A percentile compares a stretch with the other conserved stretches of the same genome.
Conservation (phyloP, 92 coral and sea anemone genomes). For the Umimayanthus chanpuru region DNA sequence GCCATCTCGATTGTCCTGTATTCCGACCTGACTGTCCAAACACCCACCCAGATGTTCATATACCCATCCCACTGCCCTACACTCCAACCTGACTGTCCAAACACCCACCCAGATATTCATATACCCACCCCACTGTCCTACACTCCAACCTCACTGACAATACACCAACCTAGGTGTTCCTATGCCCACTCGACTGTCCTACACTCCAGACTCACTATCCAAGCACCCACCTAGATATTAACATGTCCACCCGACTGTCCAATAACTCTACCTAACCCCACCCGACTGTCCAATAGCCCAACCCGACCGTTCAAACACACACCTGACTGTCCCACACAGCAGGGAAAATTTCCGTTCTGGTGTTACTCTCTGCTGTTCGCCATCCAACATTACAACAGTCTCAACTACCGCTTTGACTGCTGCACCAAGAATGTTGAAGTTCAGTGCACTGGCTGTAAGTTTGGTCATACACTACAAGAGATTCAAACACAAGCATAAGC, state of each 20-base stretch:
- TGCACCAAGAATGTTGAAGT: constrained; percentile 85
- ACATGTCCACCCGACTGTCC: neutral
- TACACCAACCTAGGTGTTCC: too few species aligned
- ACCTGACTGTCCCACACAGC: constrained; percentile 91
- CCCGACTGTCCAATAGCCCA: neutral
- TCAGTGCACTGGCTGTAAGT: constrained; percentile 88
- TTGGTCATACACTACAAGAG: constrained; percentile 75
- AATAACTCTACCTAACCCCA: neutral
- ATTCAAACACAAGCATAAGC: neutral
- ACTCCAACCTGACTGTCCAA: neutral
- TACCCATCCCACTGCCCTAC: neutral
- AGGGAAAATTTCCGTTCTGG: constrained; percentile 81
- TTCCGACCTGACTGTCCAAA: neutral
- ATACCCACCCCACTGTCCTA: neutral
- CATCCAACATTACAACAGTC: constrained; percentile 67
- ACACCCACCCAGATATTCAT: neutral
- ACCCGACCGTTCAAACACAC: neutral
- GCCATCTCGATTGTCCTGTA: neutral
- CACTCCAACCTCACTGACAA: neutral
- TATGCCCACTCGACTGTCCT: neutral
- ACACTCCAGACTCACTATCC: neutral
- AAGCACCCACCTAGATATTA: neutral
- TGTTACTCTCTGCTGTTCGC: constrained; percentile 53
- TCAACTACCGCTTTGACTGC: constrained; percentile 87
- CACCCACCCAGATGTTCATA: too few species aligned